Conservation (phyloP, 2,888 invertebrate species). For the Gisinianus flammeolus region DNA sequence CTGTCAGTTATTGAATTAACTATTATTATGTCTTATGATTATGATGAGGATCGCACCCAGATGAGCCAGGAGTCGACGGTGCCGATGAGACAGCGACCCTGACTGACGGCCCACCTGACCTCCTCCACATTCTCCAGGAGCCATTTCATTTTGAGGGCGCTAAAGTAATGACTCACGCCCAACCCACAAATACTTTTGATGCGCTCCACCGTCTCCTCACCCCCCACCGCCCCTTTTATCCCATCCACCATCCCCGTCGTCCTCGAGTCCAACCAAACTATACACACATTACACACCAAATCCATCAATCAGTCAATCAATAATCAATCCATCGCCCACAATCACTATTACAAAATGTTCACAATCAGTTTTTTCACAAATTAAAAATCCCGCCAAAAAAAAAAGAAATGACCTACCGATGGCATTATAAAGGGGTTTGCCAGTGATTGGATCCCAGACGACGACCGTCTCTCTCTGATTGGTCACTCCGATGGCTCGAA, state of each 20-base stretch:
- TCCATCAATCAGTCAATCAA: too few species aligned
- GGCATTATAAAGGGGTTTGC: constrained; percentile 90
- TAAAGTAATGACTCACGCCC: constrained; percentile 90
- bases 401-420: constrained; percentile 73
- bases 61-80: constrained; percentile 97
- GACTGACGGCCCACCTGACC: constrained; percentile 76
- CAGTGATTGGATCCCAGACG: constrained; percentile 91
- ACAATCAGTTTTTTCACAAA: too few species aligned
- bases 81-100: constrained; percentile 79
- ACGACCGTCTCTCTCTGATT: constrained; percentile 98
- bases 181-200: constrained; percentile 78
- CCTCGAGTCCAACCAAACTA: constrained; percentile 94
- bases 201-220: constrained; percentile 70
- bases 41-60: constrained; percentile 71
- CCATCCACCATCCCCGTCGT: constrained; percentile 88
- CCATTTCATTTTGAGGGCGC: constrained; percentile 91
- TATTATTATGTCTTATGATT: too few species aligned
- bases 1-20: not conserved
- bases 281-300: too few species aligned
- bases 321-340: too few species aligned
- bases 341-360: too few species aligned
- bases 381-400: too few species aligned
- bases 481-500: constrained; percentile 67
- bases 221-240: constrained; percentile 77
- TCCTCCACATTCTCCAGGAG: constrained; percentile 85